Evolutionary conservation across 2,888 invertebrate genomes (phyloP).

Genomic region (Polydrusus pterygomalis): DNA sequence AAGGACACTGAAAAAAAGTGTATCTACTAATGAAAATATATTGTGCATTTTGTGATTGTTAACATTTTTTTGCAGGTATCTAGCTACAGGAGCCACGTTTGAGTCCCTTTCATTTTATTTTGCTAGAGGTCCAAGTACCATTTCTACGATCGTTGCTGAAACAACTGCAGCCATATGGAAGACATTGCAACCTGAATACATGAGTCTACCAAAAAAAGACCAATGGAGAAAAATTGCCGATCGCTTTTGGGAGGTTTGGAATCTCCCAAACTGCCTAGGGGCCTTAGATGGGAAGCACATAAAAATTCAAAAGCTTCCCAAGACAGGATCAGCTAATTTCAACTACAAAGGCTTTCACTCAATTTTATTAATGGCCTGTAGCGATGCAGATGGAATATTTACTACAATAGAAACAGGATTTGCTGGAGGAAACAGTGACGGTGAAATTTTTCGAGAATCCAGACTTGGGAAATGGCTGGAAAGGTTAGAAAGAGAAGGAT

Average conservation of each 20-base stretch:
- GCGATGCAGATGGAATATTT: not conserved
- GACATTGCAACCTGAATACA: not conserved
- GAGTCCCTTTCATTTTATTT: not conserved
- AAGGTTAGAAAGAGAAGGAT: constrained; percentile 1
- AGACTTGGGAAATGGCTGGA: not conserved
- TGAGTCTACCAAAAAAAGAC: not conserved
- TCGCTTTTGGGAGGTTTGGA: constrained; percentile 56
- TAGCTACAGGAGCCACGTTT: no score
- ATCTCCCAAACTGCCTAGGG: constrained; percentile 35
- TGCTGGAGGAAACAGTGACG: constrained; percentile 65
- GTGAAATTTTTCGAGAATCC: constrained; percentile 53
- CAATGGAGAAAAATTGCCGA: constrained; percentile 49
- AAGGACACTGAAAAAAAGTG: no score
- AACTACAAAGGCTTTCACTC: constrained; percentile 63
- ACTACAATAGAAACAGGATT: constrained; percentile 61
- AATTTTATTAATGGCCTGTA: constrained; percentile 53
- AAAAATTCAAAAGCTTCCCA: constrained; percentile 60
- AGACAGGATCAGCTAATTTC: constrained; percentile 54
- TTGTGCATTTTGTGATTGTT: no score
- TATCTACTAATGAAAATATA: no score
- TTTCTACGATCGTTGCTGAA: constrained; percentile 13
- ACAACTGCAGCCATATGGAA: constrained; percentile 16
- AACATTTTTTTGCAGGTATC: not conserved
- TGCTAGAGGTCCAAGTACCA: constrained; percentile 4
- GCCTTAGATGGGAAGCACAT: constrained; percentile 54